Evolutionary conservation across 2,888 invertebrate species (phyloP).

Genomic region (Theretra japonica): DNA sequence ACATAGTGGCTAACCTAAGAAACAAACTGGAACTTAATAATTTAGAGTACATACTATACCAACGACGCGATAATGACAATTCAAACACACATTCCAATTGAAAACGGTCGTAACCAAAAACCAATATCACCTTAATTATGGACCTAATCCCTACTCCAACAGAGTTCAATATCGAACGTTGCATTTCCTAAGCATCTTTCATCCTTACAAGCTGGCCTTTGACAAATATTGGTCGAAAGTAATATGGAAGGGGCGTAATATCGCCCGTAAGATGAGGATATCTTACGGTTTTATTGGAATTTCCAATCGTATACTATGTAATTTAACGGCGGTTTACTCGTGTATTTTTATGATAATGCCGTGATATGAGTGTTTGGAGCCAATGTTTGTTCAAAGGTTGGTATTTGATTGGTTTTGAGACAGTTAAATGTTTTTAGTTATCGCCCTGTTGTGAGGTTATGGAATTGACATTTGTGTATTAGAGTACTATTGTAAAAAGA

Average conservation of each 20-base stretch:
- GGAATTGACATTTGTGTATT: too few relatives aligned
- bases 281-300: conserved; percentile 62
- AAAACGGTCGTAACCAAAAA: neutral
- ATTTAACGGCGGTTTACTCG: conserved; percentile 21
- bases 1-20: too few relatives aligned
- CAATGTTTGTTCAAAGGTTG: conserved; percentile 14
- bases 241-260: conserved; percentile 62
- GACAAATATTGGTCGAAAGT: conserved; percentile 74
- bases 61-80: neutral
- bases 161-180: conserved; percentile 16
- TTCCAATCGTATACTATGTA: conserved; percentile 32
- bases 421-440: neutral
- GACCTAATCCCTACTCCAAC: neutral
- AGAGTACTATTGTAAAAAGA: too few relatives aligned
- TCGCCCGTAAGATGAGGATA: conserved; percentile 52
- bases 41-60: neutral
- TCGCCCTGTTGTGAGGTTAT: too few relatives aligned
- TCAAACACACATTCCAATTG: neutral
- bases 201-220: conserved; percentile 56
- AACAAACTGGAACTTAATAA: too few relatives aligned
- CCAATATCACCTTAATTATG: conserved; percentile 5
- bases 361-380: conserved; percentile 15
- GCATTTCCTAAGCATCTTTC: conserved; percentile 23
- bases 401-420: neutral
- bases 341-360: conserved; percentile 17